phyloP scores from a whole-genome alignment of 2,113 vertebrate genomes.

The Pseudopodoces humilis region DNA sequence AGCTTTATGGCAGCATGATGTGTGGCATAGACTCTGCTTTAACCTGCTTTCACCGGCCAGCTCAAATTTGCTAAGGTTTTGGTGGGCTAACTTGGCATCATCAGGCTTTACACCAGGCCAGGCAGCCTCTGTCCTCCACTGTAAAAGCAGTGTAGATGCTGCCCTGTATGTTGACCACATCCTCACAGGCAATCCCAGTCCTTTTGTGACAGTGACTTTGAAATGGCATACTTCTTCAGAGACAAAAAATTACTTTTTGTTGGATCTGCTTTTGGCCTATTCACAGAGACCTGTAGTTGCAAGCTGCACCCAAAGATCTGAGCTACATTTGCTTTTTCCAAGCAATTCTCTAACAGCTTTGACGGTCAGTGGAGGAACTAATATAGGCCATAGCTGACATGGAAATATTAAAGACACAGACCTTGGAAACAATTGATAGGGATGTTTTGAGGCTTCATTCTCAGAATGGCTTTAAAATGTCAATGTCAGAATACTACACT shows the following conservation, averaged over 20 bases:
- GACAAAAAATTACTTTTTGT: neutral
- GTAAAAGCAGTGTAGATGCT: neutral
- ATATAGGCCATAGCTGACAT: rapidly evolving
- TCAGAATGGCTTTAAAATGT: neutral
- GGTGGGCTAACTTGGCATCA: neutral
- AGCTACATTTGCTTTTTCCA: neutral
- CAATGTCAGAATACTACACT: neutral
- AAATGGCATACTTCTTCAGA: neutral
- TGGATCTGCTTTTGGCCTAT: neutral
- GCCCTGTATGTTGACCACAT: rapidly evolving
- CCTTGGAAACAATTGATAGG: neutral
- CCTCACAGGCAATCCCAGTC: neutral
- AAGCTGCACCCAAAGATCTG: neutral
- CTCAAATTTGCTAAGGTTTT: neutral
- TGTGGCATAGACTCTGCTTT: rapidly evolving
- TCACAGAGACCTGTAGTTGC: neutral
- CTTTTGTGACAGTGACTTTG: neutral
- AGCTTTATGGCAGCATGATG: neutral
- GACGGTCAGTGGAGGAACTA: neutral
- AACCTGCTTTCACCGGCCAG: neutral
- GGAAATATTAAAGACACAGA: neutral
- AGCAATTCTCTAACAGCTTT: neutral
- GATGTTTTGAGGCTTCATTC: neutral
- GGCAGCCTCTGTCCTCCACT: neutral
- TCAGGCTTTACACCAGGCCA: neutral